phyloP scores from a whole-genome alignment of 2,888 invertebrate species.

The Xylocampa areola region DNA sequence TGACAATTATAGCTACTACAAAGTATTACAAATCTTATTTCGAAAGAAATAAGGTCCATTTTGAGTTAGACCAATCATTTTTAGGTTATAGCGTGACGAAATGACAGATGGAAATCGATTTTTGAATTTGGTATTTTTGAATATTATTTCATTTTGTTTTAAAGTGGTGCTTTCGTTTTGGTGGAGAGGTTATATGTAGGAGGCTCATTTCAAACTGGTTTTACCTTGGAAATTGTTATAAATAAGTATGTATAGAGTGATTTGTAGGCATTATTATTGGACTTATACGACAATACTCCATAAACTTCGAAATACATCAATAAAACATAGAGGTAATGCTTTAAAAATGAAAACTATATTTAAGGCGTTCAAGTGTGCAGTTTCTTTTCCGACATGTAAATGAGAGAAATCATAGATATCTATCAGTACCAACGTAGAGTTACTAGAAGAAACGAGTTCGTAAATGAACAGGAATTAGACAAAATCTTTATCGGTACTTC shows the following conservation, averaged over 20 bases:
- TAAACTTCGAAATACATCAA: too few relatives aligned
- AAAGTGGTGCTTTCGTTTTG: slow-evolving; percentile 19
- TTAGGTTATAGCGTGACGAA: slow-evolving; percentile 58
- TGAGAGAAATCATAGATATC: neutral
- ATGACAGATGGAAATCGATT: slow-evolving; percentile 60
- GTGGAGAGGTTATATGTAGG: too few relatives aligned
- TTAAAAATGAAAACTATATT: neutral
- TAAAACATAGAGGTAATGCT: neutral
- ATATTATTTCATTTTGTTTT: slow-evolving; percentile 19
- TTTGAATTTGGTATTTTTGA: slow-evolving; percentile 55
- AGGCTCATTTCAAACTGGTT: neutral
- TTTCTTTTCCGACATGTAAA: slow-evolving; percentile 10
- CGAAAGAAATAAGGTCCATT: neutral
- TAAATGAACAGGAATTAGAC: too few relatives aligned
- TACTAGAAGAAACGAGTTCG: neutral
- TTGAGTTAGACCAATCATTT: neutral
- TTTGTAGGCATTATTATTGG: too few relatives aligned
- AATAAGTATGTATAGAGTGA: too few relatives aligned
- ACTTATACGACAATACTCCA: too few relatives aligned
- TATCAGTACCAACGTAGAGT: neutral
- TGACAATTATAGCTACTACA: slow-evolving; percentile 61
- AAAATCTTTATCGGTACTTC: too few relatives aligned
- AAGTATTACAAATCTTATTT: slow-evolving; percentile 41
- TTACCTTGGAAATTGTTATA: too few relatives aligned
- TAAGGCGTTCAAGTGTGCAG: neutral